Evolutionary conservation across 2,888 invertebrate species (phyloP).

Genomic region (Ditula angustiorana): DNA sequence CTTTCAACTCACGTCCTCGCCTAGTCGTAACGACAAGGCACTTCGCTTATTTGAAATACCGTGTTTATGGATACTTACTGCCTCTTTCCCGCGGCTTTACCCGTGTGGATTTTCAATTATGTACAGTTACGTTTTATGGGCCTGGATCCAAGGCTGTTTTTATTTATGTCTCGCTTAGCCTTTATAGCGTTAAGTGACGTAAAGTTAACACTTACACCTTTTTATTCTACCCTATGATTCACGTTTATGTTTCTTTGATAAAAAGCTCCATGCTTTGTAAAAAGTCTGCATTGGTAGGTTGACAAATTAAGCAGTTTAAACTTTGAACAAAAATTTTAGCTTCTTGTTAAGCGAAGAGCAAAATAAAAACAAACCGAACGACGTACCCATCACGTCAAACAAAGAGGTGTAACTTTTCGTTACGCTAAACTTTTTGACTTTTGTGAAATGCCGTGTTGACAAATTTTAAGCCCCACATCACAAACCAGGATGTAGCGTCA

Average conservation of each 20-base stretch:
- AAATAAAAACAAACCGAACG: conserved; percentile 22
- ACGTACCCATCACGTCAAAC: conserved; percentile 21
- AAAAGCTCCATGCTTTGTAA: conserved; percentile 7
- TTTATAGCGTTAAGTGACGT: conserved; percentile 31
- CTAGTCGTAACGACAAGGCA: conserved; percentile 70
- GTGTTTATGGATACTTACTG: conserved; percentile 77
- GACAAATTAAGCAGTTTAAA: conserved; percentile 19
- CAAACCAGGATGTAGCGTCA: background rate
- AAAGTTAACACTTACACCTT: conserved; percentile 23
- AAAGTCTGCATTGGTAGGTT: background rate
- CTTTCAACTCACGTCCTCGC: conserved; percentile 74
- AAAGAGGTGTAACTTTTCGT: conserved; percentile 28
- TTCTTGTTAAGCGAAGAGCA: background rate
- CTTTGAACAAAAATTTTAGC: conserved; percentile 1
- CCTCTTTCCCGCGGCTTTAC: conserved; percentile 40
- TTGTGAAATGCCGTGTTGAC: conserved; percentile 32
- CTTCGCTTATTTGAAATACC: conserved; percentile 75
- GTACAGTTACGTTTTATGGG: conserved; percentile 36
- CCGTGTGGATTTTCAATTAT: conserved; percentile 40
- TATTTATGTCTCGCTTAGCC: conserved; percentile 37
- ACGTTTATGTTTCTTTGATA: conserved; percentile 21
- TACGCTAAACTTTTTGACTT: conserved; percentile 24
- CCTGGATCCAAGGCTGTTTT: conserved; percentile 22
- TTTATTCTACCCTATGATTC: conserved; percentile 12
- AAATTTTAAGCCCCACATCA: conserved; percentile 24